Conservation (phyloP, 2,888 invertebrate species). For the Scelioninae gen. 2 region DNA sequence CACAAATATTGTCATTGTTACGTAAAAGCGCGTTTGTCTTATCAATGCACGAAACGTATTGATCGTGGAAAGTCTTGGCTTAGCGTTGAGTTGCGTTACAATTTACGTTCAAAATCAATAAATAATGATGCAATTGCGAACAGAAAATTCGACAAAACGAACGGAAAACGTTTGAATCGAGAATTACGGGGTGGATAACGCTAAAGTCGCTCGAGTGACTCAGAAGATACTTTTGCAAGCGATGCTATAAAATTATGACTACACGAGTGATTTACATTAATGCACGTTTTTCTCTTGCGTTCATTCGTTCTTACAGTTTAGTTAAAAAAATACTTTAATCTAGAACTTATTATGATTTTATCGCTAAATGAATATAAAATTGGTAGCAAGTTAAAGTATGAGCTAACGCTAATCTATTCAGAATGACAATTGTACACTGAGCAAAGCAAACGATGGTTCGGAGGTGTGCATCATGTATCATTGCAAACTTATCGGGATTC, state of each 20-base stretch:
- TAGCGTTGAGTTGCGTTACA: slow-evolving; percentile 15
- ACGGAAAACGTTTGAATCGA: slow-evolving; percentile 10
- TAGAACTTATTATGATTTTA: slow-evolving; percentile 59
- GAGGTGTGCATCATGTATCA: slow-evolving; percentile 41
- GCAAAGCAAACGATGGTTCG: slow-evolving; percentile 56
- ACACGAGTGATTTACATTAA: slow-evolving; percentile 56
- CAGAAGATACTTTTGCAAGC: slow-evolving; percentile 47
- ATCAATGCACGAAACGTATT: slow-evolving; percentile 23
- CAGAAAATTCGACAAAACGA: slow-evolving; percentile 10
- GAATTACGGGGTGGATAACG: slow-evolving; percentile 54
- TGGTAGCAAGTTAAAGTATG: slow-evolving; percentile 51
- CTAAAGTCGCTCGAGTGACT: slow-evolving; percentile 39
- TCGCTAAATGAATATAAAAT: slow-evolving; percentile 55
- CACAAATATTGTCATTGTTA: slow-evolving; percentile 3
- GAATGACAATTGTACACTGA: slow-evolving; percentile 58
- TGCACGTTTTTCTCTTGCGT: slow-evolving; percentile 52
- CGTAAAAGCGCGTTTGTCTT: neutral
- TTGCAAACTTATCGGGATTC: slow-evolving; percentile 29
- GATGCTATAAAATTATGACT: slow-evolving; percentile 57
- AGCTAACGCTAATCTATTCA: slow-evolving; percentile 52
- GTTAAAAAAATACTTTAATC: slow-evolving; percentile 61
- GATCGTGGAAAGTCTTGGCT: slow-evolving; percentile 20
- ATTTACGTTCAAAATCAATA: slow-evolving; percentile 15
- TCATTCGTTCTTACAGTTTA: slow-evolving; percentile 57
- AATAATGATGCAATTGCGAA: slow-evolving; percentile 34